These are phyloP conservation scores for Ceratina australensis DNA, from an alignment of 1,140 invertebrate species.

Conservation along the genomic window DNA sequence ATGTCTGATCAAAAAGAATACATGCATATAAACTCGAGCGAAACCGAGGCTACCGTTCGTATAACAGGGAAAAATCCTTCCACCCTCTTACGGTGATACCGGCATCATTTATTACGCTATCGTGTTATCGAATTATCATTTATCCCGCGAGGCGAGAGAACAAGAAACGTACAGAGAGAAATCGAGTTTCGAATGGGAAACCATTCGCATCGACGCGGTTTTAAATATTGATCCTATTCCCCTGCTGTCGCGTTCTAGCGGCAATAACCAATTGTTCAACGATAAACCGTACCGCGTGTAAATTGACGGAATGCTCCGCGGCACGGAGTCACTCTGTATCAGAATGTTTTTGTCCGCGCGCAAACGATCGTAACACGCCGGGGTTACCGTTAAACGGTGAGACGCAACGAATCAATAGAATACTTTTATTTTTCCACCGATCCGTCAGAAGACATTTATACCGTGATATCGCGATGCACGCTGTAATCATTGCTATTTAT, in stretches of 20 bases:
- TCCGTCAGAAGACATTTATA: too few relatives aligned
- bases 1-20: conserved; percentile 22
- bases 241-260: conserved; percentile 26
- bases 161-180: not conserved
- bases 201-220: not conserved
- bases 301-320: conserved; percentile 36
- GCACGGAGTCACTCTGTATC: conserved; percentile 56
- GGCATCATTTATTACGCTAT: not conserved
- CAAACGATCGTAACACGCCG: conserved; percentile 22
- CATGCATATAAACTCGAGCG: not conserved
- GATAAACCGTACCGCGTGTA: conserved; percentile 23
- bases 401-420: conserved; percentile 38
- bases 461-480: too few relatives aligned
- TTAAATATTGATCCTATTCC: not conserved
- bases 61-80: conserved; percentile 2
- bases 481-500: too few relatives aligned
- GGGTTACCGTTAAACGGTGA: conserved; percentile 40
- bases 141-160: not conserved
- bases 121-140: conserved; percentile 4
- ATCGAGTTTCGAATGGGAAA: not conserved
- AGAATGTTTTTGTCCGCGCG: conserved; percentile 57
- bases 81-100: not conserved
- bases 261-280: conserved; percentile 54
- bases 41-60: not conserved
- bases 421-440: not conserved